Evolutionary conservation across 1,140 invertebrate species (phyloP).

Genomic region (Nasonia longicornis): DNA sequence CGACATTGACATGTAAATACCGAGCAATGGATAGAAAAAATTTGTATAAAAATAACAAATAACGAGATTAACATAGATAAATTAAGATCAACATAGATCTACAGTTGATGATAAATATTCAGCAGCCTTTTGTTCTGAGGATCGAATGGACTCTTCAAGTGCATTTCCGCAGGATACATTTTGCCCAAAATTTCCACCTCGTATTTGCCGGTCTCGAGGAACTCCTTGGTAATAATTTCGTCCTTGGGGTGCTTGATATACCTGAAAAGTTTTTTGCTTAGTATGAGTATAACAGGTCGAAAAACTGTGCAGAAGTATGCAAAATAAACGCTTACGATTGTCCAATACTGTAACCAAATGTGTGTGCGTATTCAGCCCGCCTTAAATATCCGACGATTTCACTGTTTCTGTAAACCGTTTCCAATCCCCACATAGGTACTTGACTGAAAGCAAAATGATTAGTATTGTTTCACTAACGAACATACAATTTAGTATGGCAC

Average conservation of each 20-base stretch:
- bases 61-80: slow-evolving; percentile 7
- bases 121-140: slow-evolving; percentile 74
- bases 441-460: slow-evolving; percentile 61
- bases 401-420: slow-evolving; percentile 85
- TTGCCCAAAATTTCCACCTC: slow-evolving; percentile 84
- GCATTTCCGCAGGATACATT: slow-evolving; percentile 76
- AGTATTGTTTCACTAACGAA: slow-evolving; percentile 6
- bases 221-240: slow-evolving; percentile 75
- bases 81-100: not conserved
- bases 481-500: not conserved
- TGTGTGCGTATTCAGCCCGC: slow-evolving; percentile 84
- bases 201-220: slow-evolving; percentile 79
- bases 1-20: slow-evolving; percentile 13
- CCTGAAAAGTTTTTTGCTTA: slow-evolving; percentile 56
- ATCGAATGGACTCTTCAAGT: slow-evolving; percentile 85
- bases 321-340: slow-evolving; percentile 70
- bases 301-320: slow-evolving; percentile 16
- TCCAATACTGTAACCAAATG: slow-evolving; percentile 78
- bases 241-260: slow-evolving; percentile 72
- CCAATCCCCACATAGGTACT: slow-evolving; percentile 83
- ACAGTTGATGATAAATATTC: slow-evolving; percentile 40
- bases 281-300: slow-evolving; percentile 17
- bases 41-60: slow-evolving; percentile 2
- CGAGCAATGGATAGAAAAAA: slow-evolving; percentile 1
- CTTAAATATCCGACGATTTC: slow-evolving; percentile 82